Evolutionary conservation across 1,140 invertebrate genomes (phyloP), one percentile per base, ranked within the genome.

Genomic region (Antheraea mylitta): DNA sequence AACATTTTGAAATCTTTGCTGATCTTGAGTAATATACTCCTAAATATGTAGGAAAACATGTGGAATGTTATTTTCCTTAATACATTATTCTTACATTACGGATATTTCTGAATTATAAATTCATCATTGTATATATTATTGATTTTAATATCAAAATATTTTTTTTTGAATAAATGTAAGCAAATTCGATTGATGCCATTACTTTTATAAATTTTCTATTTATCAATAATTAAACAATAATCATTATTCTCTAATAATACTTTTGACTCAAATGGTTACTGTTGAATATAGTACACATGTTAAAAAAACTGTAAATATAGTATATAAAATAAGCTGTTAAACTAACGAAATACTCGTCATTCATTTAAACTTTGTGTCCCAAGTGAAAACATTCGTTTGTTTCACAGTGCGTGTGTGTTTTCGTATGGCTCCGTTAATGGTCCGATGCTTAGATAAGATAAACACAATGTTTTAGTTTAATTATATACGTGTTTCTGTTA

Each of bases 361-460:
- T 63, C 67, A 18, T 7, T 4, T 5, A 18, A 38, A 16, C 75
- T 36, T 81, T 87, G 74, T 83, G 79, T 63, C 42, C 60, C 36
- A 38, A 53, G 45, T 53, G 45, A 53, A 53, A 53, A 53, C 67
- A 73, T 64, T 61, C 60, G 45, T 61, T 61, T 36, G 30, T 36
- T 61, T 61, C 18, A 36, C 22, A 36, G 60, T 61, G 60, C 19
- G 60, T 81, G 71, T 81, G 80, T 81, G 80, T 89, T 86, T 90
- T 90, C 87, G 80, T 89, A 70, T 73, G 64, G 75, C 76, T 76
- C 77, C 79, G 86, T 88, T 90, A 91, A 91, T 91, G 89, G 85
- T 78, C 76, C 78, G 87, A 91, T 89, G 70, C 66, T 42, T 71
- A 82, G 89, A 91, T 91, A 80, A 91, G 89, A 91, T 90, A 91